Conservation (phyloP, 2,113 vertebrate genomes). For the Poeciliopsis prolifica region DNA sequence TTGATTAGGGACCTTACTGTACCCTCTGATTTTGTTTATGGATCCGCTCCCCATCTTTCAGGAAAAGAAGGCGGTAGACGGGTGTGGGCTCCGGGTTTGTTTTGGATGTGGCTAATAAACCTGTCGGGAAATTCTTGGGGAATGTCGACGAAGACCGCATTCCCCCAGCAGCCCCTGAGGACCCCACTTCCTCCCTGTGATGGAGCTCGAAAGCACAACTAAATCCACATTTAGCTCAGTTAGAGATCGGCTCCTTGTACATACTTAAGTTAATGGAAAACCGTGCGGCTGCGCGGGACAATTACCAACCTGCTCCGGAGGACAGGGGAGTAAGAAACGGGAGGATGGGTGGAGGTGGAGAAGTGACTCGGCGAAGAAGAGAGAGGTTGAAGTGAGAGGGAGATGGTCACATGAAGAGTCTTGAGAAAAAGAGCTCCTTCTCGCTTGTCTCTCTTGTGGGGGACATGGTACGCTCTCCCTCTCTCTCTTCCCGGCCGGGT, state of each 20-base stretch:
- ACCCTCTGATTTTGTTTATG: constrained; percentile 92
- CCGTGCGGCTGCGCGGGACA: constrained; percentile 53
- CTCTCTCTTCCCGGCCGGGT: constrained; percentile 42
- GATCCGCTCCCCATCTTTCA: constrained; percentile 64
- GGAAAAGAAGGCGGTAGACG: constrained; percentile 25
- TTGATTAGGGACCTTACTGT: constrained; percentile 96
- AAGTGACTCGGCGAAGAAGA: constrained; percentile 69
- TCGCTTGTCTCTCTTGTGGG: constrained; percentile 75
- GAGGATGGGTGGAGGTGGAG: constrained; percentile 58
- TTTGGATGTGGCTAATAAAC: constrained; percentile 21
- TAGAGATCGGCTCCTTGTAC: constrained; percentile 55
- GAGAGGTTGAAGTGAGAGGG: constrained; percentile 85
- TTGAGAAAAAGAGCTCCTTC: constrained; percentile 89
- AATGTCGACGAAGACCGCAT: neutral
- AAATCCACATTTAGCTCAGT: constrained; percentile 48
- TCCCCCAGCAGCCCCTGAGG: neutral
- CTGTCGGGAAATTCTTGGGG: constrained; percentile 21
- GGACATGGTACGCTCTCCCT: constrained; percentile 53
- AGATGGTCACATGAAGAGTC: constrained; percentile 74
- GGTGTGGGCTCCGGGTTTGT: constrained; percentile 30
- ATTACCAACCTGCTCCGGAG: constrained; percentile 60
- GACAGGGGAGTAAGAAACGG: constrained; percentile 37
- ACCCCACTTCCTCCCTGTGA: constrained; percentile 1
- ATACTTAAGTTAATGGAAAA: constrained; percentile 64
- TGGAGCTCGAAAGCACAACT: constrained; percentile 38